Evolutionary conservation across 2,888 invertebrate species (phyloP).

Genomic region (Mellilla xanthometata): DNA sequence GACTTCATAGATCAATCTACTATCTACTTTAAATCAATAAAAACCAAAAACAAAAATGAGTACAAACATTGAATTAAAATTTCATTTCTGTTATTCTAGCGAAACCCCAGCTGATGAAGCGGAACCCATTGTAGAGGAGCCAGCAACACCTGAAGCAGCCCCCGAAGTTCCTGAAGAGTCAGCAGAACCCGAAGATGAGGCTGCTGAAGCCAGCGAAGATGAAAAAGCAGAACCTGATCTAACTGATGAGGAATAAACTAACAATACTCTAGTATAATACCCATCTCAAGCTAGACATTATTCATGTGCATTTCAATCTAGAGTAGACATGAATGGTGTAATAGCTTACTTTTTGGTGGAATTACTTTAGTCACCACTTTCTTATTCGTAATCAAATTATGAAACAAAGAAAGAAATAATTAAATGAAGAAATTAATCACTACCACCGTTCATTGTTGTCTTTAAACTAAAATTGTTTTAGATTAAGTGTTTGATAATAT

Average conservation of each 20-base stretch:
- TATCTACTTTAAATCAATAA: no score
- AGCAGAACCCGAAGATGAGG: conserved; percentile 48
- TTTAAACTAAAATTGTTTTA: conserved; percentile 57
- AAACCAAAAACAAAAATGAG: no score
- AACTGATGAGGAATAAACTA: conserved; percentile 75
- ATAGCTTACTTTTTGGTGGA: conserved; percentile 53
- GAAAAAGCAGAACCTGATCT: conserved; percentile 77
- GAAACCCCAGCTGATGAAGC: conserved; percentile 60
- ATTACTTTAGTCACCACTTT: conserved; percentile 44
- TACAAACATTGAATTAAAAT: no score
- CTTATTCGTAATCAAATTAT: conserved; percentile 68
- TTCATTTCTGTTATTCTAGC: conserved; percentile 42
- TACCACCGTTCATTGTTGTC: conserved; percentile 58
- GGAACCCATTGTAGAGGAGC: conserved; percentile 76
- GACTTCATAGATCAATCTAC: no score
- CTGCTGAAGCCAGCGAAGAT: conserved; percentile 69
- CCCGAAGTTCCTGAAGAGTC: conserved; percentile 44
- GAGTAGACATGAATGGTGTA: conserved; percentile 56
- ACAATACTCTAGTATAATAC: conserved; percentile 4
- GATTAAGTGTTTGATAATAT: conserved; percentile 69
- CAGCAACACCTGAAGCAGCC: conserved; percentile 64
- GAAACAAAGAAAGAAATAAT: conserved; percentile 52
- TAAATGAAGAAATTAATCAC: conserved; percentile 29
- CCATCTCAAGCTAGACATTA: conserved; percentile 48
- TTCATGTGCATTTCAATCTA: conserved; percentile 52